Evolutionary conservation across 2,888 invertebrate species (phyloP), one percentile per base, ranked within the genome.

Genomic region (Agrilus mali): DNA sequence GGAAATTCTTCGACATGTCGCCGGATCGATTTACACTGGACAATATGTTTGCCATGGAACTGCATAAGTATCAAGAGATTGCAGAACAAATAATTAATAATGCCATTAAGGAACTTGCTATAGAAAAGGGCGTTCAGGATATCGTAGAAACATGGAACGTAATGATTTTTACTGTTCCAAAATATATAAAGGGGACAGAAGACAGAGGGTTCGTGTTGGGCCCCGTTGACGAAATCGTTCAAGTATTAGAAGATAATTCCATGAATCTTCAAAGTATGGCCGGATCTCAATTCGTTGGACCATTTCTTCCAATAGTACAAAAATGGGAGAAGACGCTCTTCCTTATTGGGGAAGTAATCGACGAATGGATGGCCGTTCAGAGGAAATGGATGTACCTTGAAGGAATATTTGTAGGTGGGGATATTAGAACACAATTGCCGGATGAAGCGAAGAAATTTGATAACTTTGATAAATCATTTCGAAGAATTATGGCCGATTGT

Each of bases 181-280:
- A 76, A 22, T 85, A 87, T 58, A 71, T 67, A 56, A 84, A 81
- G 66, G 80, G 83, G 12, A 74, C 68, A 2, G 85, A 86, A 50
- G 86, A 90, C 58, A 75, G 92, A 5, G 92, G 93, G 1, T 78
- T 73, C 54, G 78, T 85, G 33, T 72, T 94, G 39, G 89, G 88
- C 39, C 75, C 86, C 0, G 78, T 87, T 36, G 89, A 90, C 51
- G 93, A 94, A 52, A 78, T 93, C 44, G 72, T 77, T 47, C 81
- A 82, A 59, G 76, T 81, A 34, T 64, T 94, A 3, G 94, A 94
- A 59, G 92, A 94, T 55, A 89, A 92, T 59, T 77, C 85, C 43
- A 86, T 94, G 82, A 84, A 83, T 56, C 69, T 94, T 41, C 92
- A 93, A 68, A 86, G 88, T 53, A 93, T 94, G 88, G 83, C 83